Base-by-base conservation (phyloP, 2,888 invertebrate genomes). In the Synanthedon formicaeformis region DNA sequence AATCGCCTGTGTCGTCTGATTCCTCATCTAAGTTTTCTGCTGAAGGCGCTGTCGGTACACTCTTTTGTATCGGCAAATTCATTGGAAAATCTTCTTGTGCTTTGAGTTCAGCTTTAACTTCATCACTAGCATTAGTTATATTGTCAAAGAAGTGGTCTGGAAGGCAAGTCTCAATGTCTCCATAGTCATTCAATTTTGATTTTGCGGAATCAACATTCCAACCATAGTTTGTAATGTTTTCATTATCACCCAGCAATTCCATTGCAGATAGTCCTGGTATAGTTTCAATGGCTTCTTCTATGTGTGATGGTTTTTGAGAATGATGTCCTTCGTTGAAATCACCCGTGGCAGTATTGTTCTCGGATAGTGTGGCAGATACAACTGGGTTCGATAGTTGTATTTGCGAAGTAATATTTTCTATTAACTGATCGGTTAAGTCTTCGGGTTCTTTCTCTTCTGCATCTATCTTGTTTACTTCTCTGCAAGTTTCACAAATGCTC, bases 321-420 rank as follows among this genome's bases (percentile, higher is more conserved):
- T 74, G 72, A 27, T 62, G 58, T 2, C 59, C 52, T 51, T 71
- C 67, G 34, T 34, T 34, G 53, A 71, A 72, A 52, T 67, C 60
- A n/a, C 57, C 58, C 4, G 55, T 55, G 2, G 58, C 40, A 4
- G 52, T 61, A 56, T 60, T 57, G 49, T 51, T 61, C 57, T 75
- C 78, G 45, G 72, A 57, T 1, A 82, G 56, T 3, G 72, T 69
- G 3, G 67, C 78, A 23, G 34, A 34, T 67, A 74, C 79, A 12
- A 85, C 79, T 2, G 85, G 72, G 60, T 86, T 81, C 0, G 67
- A 71, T n/a, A 85, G 65, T 53, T 79, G 82, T 59, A 86, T 78
- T 2, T 76, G 81, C 3, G 84, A 73, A 41, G 74, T 84, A 41
- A 87, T 78, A 56, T 87, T 86, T 60, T 85, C 81, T 52, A 86